Evolutionary conservation across 2,797 vertebrate genomes (phyloP), one percentile per base, ranked within the genome.

Genomic region (Acanthopagrus latus): DNA sequence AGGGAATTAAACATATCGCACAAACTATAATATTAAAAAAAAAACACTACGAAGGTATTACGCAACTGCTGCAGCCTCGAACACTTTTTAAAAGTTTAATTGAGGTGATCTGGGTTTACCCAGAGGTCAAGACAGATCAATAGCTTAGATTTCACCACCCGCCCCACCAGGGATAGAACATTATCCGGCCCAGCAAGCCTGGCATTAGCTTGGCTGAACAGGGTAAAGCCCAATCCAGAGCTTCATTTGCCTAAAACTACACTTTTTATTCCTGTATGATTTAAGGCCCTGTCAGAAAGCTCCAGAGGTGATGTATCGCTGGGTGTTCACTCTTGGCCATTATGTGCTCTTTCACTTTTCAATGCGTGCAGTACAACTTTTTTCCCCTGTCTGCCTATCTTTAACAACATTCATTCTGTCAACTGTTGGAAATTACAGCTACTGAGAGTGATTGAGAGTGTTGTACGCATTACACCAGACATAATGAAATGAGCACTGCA

Each of bases 41-140:
- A 33, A 38, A 38, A 38, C 38, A 10, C 38, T 9, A 38, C 2
- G 2, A 38, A 38, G 9, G 38, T 38, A 10, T 10, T 38, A 38
- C 38, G 7, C 38, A 38, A 38, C 9, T 9, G 1, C 38, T 38
- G 38, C 38, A 38, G 38, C 38, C 38, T 38, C 38, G 0, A 38
- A 3, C 38, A 38, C 38, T 38, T 9, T 2, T 38, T 38, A 9
- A 38, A 38, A 38, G 8, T 38, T 38, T 38, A 38, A 38, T 38
- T 38, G 38, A 38, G 9, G 38, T 66, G 70, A 70, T 56, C 63
- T 69, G 43, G 55, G 57, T 60, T 64, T 66, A 55, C 38, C 68
- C 12, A 29, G 46, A 80, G 23, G 65, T 77, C 66, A 71, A 44
- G 21, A 55, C 52, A 55, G 23, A 78, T 76, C 72, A 63, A 70